Evolutionary conservation across 1,140 invertebrate genomes (phyloP), one percentile per base, ranked within the genome.

Genomic region (Drosophila funebris): DNA sequence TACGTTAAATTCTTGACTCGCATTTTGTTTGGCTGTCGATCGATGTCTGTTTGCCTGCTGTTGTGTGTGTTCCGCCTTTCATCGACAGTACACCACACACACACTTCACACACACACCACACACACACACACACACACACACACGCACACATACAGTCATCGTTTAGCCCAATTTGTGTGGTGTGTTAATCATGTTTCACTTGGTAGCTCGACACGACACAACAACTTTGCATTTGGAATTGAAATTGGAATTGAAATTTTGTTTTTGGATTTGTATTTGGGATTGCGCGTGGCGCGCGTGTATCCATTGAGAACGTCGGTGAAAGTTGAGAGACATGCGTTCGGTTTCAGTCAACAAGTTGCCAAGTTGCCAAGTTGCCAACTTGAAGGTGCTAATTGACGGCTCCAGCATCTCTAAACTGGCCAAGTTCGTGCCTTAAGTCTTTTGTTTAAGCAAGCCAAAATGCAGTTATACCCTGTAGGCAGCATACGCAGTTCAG

Each of bases 141-240:
- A 18, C 24, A 9, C 33, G 52, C 13, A 29, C 46, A 31, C 46
- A 20, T 56, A 68, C 61, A 68, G 50, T 54, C 36, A 56, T 16
- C n/a, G 14, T 67, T 73, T 68, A 76, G 68, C 78, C 63, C 76
- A 73, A 84, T 77, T 84, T 87, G 82, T 84, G 78, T 77, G 76
- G 27, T 52, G 84, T 84, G 81, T 84, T 87, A 87, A 84, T 81
- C 81, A 84, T 84, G 81, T 84, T 84, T 87, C 81, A 84, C 77
- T 83, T 83, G 69, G 53, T 61, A 73, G n/a, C 67, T 52, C 53
- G 37, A 27, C 46, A 41, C 43, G n/a, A 33, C 31, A 29, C 66
- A 52, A 82, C 79, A 83, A 78, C 79, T 84, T 84, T 84, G 80
- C 80, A 84, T 84, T 84, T 72, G 62, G 63, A 63, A 61, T 46